These are phyloP conservation scores for Drosophila orosa DNA, from an alignment of 1,140 invertebrate genomes.

Conservation along the genomic window DNA sequence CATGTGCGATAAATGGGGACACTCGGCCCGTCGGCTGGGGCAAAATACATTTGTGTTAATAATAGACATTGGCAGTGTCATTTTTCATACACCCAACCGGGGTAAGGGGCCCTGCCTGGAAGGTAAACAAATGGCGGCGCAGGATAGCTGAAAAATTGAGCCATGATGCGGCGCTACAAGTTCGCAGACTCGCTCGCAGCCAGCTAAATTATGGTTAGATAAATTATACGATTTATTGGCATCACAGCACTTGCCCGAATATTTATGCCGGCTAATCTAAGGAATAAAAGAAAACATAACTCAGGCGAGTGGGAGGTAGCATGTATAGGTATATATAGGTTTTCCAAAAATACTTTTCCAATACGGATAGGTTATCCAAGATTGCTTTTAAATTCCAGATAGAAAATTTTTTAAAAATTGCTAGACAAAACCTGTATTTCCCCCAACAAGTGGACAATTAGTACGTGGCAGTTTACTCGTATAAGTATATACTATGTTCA, in stretches of 20 bases:
- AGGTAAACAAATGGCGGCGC: conserved; percentile 39
- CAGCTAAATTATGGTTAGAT: conserved; percentile 44
- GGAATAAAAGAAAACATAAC: conserved; percentile 16
- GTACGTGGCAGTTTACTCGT: background rate
- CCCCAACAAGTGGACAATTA: conserved; percentile 41
- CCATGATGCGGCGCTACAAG: conserved; percentile 20
- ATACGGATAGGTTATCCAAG: background rate
- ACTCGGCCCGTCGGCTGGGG: conserved; percentile 38
- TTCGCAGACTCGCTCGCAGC: conserved; percentile 6
- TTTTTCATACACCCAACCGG: conserved; percentile 62
- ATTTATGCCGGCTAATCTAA: conserved; percentile 41
- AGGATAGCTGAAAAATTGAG: conserved; percentile 39
- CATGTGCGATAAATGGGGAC: conserved; percentile 77
- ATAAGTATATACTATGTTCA: conserved; percentile 1
- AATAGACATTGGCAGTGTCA: conserved; percentile 72
- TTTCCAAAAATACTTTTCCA: background rate
- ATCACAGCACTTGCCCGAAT: conserved; percentile 43
- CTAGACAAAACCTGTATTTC: background rate
- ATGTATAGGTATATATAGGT: too few species aligned
- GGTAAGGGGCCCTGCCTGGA: background rate
- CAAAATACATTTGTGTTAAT: conserved; percentile 74
- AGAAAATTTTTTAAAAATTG: background rate
- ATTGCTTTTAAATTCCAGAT: background rate
- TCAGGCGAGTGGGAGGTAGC: conserved; percentile 2
- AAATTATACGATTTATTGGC: conserved; percentile 47